These are phyloP conservation scores for Pagetopsis macropterus DNA, from an alignment of 2,797 vertebrate species.

Conservation along the genomic window DNA sequence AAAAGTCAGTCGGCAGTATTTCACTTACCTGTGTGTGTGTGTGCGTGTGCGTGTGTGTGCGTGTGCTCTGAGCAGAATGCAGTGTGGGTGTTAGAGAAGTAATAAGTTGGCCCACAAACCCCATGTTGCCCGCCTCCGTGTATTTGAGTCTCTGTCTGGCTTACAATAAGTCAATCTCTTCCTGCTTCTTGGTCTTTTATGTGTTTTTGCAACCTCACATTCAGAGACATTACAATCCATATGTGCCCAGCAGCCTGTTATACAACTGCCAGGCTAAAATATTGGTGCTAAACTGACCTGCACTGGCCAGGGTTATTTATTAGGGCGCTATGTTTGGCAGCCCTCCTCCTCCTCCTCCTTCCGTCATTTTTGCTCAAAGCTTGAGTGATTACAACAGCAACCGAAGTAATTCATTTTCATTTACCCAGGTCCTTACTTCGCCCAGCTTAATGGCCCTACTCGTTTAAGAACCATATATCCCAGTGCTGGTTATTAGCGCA, in stretches of 20 bases:
- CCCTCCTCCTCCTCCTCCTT: slow-evolving; percentile 27
- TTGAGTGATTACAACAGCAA: slow-evolving; percentile 65
- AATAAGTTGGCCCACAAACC: slow-evolving; percentile 17
- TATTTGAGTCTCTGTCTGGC: background rate
- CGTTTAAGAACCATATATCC: slow-evolving; percentile 49
- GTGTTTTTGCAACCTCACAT: slow-evolving; percentile 13
- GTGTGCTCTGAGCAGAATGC: background rate
- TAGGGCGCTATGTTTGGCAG: slow-evolving; percentile 63
- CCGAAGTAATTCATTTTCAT: slow-evolving; percentile 68
- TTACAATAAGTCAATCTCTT: slow-evolving; percentile 9
- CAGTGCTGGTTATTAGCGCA: slow-evolving; percentile 42
- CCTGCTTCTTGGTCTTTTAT: slow-evolving; percentile 10
- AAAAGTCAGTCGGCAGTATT: slow-evolving; percentile 4
- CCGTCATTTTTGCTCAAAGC: slow-evolving; percentile 54
- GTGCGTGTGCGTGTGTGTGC: no score
- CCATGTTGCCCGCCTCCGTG: background rate
- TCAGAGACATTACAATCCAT: slow-evolving; percentile 32
- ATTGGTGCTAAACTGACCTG: slow-evolving; percentile 66
- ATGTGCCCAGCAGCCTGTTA: slow-evolving; percentile 24
- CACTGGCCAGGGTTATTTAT: slow-evolving; percentile 45
- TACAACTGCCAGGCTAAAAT: slow-evolving; percentile 42
- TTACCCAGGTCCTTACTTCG: slow-evolving; percentile 53
- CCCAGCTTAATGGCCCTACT: slow-evolving; percentile 50
- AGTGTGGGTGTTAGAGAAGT: slow-evolving; percentile 18
- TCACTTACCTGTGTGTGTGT: background rate